Evolutionary conservation across 2,888 invertebrate genomes (phyloP).

Genomic region (Ceraclea dissimilis): DNA sequence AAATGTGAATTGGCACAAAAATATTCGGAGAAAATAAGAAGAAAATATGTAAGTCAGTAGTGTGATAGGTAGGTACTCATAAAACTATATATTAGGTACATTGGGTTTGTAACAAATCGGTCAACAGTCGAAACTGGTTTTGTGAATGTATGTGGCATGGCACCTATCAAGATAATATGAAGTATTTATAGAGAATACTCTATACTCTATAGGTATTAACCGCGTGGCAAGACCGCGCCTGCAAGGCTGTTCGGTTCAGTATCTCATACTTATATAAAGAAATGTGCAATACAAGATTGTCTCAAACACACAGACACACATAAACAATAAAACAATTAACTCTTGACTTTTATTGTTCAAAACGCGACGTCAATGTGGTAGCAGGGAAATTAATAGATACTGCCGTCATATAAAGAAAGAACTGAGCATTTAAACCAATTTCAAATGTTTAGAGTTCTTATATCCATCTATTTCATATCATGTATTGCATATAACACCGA

Average conservation of each 20-base stretch:
- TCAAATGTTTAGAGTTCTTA: too few species aligned
- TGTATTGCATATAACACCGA: too few species aligned
- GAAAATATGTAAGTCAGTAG: neutral
- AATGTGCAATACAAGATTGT: neutral
- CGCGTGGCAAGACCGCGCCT: neutral
- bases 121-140: slow-evolving; percentile 1
- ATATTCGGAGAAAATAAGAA: neutral
- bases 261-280: too few species aligned
- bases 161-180: neutral
- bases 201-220: neutral
- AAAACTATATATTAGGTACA: neutral
- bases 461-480: too few species aligned
- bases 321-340: too few species aligned
- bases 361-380: too few species aligned
- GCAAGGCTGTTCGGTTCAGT: neutral
- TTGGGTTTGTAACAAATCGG: neutral
- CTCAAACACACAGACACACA: too few species aligned
- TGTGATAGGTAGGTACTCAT: neutral
- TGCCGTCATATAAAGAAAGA: too few species aligned
- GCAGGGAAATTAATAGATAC: too few species aligned
- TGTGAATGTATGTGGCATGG: neutral
- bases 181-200: neutral
- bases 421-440: too few species aligned
- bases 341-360: too few species aligned
- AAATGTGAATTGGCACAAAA: too few species aligned